These are phyloP conservation scores for Diabrotica undecimpunctata DNA, from an alignment of 1,140 invertebrate genomes.

Conservation along the genomic window DNA sequence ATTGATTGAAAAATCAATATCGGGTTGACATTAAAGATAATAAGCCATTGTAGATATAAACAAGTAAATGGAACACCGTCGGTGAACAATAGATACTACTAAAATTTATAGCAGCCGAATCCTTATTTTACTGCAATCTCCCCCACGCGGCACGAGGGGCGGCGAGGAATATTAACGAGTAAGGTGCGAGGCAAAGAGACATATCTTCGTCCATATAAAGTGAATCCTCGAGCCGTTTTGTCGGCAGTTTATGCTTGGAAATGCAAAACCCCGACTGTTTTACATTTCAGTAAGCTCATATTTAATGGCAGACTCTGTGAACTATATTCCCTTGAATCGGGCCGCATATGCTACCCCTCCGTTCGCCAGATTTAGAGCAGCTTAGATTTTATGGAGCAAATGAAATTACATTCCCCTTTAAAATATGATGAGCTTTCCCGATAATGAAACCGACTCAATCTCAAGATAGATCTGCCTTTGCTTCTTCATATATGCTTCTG, in stretches of 20 bases:
- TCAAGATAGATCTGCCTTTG: constrained; percentile 31
- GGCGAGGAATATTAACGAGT: constrained; percentile 25
- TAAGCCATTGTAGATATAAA: no score
- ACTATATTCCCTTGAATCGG: constrained; percentile 43
- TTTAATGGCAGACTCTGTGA: constrained; percentile 47
- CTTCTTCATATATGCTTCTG: not conserved
- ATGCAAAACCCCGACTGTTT: constrained; percentile 49
- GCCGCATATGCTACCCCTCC: constrained; percentile 44
- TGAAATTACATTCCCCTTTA: constrained; percentile 50
- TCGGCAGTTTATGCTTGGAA: constrained; percentile 49
- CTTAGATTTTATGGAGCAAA: constrained; percentile 51
- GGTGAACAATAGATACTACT: not conserved
- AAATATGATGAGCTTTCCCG: constrained; percentile 49
- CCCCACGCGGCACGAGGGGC: constrained; percentile 7
- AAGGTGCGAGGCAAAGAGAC: constrained; percentile 37
- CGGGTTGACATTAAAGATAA: no score
- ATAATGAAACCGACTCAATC: constrained; percentile 48
- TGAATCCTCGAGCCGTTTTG: constrained; percentile 48
- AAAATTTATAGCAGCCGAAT: not conserved
- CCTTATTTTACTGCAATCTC: constrained; percentile 4
- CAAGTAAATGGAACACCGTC: no score
- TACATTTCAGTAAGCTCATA: constrained; percentile 51
- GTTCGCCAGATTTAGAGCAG: constrained; percentile 45
- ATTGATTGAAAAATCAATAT: no score
- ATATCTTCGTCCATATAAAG: constrained; percentile 43